Evolutionary conservation across 2,797 vertebrate species (phyloP).

Genomic region (Lateolabrax maculatus): DNA sequence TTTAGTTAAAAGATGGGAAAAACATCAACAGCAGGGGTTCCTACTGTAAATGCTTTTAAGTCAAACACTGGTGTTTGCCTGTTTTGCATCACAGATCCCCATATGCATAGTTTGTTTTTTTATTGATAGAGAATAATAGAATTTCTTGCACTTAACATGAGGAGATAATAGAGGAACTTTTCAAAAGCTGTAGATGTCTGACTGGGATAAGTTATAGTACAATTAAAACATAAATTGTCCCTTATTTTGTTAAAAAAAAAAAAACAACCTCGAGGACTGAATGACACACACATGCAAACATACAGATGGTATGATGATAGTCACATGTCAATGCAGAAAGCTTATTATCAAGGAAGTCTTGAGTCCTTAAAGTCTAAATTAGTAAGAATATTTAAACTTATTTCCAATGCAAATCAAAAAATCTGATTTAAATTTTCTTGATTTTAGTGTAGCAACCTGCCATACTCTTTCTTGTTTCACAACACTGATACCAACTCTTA

Average conservation of each 20-base stretch:
- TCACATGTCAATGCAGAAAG: not conserved
- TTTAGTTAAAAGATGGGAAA: constrained; percentile 60
- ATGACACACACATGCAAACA: not conserved
- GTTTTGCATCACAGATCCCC: constrained; percentile 41
- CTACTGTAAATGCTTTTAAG: constrained; percentile 46
- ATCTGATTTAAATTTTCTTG: not conserved
- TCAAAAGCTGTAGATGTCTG: not conserved
- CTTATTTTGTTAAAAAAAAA: not conserved
- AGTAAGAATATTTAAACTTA: not conserved
- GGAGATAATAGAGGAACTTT: not conserved
- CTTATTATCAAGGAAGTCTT: too few species aligned
- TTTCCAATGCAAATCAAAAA: not conserved
- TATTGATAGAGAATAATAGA: constrained; percentile 41
- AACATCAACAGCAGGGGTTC: constrained; percentile 46
- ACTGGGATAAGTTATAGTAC: not conserved
- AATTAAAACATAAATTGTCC: not conserved
- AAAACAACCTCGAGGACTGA: not conserved
- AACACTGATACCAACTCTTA: not conserved
- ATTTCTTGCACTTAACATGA: not conserved
- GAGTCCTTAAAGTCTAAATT: not conserved
- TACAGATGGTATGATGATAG: not conserved
- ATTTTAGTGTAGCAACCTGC: not conserved
- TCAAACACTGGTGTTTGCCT: constrained; percentile 36
- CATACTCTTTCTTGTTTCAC: not conserved
- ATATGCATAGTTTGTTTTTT: constrained; percentile 14